Evolutionary conservation across 2,888 invertebrate species (phyloP).

Genomic region (Cephus rjabovi): DNA sequence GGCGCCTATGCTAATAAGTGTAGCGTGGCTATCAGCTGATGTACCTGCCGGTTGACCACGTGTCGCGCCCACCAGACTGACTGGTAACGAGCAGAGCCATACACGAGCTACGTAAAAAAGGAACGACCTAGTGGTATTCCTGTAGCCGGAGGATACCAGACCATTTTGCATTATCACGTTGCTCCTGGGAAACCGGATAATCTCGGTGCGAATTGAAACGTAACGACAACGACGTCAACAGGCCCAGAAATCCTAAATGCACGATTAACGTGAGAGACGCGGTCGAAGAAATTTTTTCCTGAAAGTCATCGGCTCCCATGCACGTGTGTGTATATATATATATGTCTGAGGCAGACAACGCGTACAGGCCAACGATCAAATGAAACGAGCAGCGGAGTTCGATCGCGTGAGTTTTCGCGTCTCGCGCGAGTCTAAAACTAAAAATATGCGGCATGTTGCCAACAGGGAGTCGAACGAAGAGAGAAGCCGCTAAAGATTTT

Average conservation of each 20-base stretch:
- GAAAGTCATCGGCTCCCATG: not conserved
- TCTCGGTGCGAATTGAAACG: not conserved
- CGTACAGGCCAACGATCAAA: not conserved
- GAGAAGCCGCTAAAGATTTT: not conserved
- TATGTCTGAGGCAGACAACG: not conserved
- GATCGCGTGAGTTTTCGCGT: not conserved
- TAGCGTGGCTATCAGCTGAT: not conserved
- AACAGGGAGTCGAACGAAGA: not conserved
- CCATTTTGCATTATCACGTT: not conserved
- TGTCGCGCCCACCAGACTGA: not conserved
- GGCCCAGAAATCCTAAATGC: not conserved
- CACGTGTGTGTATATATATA: too few relatives aligned
- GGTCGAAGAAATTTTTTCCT: too few relatives aligned
- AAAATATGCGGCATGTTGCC: not conserved
- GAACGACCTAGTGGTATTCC: not conserved
- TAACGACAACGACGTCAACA: not conserved
- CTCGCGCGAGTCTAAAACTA: not conserved
- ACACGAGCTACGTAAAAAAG: not conserved
- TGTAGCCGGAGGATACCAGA: not conserved
- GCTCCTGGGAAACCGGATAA: not conserved
- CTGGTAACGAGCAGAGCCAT: not conserved
- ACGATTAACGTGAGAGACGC: not conserved
- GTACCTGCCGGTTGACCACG: not conserved
- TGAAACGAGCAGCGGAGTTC: not conserved
- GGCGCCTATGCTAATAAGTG: not conserved